Evolutionary conservation across 2,888 invertebrate genomes (phyloP).

Genomic region (Tetranychus piercei): DNA sequence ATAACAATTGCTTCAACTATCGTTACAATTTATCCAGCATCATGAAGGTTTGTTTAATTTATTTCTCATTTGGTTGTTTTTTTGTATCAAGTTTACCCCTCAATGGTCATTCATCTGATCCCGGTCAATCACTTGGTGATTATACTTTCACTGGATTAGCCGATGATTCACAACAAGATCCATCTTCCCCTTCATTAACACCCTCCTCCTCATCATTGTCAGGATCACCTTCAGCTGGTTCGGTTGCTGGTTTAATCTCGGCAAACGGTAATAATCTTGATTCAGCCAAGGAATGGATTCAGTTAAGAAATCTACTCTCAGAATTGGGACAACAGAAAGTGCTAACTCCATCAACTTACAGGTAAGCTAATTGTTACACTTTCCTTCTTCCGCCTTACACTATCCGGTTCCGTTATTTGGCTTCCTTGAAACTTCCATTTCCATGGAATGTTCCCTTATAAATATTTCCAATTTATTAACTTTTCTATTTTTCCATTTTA

Average conservation of each 20-base stretch:
- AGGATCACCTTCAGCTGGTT: neutral
- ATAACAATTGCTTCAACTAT: too few relatives aligned
- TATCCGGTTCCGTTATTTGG: too few relatives aligned
- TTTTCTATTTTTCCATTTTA: too few relatives aligned
- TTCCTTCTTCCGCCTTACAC: neutral
- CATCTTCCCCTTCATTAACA: neutral
- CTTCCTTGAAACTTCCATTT: too few relatives aligned
- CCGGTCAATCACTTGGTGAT: neutral
- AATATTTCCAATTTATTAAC: too few relatives aligned
- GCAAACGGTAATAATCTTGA: neutral
- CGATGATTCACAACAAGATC: neutral
- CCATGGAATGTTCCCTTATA: too few relatives aligned
- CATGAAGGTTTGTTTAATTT: neutral
- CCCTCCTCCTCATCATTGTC: neutral
- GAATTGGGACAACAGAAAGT: neutral
- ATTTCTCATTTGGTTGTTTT: neutral
- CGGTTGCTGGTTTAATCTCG: neutral
- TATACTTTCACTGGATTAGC: neutral
- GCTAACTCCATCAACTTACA: neutral
- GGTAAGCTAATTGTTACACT: neutral
- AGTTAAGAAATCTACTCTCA: neutral
- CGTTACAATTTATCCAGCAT: neutral
- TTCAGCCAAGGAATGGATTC: neutral
- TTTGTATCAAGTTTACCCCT: neutral
- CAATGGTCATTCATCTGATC: neutral